These are phyloP conservation scores for Protosalanx chinensis DNA, from an alignment of 2,797 vertebrate genomes.

Conservation along the genomic window DNA sequence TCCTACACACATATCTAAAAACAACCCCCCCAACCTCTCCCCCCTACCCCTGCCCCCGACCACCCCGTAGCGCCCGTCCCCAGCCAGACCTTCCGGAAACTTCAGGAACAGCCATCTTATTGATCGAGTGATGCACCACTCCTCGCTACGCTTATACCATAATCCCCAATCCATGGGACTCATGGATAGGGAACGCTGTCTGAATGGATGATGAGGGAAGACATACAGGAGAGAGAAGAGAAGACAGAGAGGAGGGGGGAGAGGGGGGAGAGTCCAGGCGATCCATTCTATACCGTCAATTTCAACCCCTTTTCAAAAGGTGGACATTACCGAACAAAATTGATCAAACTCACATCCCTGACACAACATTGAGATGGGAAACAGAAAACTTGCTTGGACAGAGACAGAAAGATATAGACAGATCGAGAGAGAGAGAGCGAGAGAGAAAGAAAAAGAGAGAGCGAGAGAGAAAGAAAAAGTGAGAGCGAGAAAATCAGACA, in stretches of 20 bases:
- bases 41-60: constrained; percentile 16
- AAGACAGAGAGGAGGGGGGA: background rate
- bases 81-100: constrained; percentile 12
- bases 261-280: background rate
- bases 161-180: constrained; percentile 40
- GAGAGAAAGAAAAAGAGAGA: too few relatives aligned
- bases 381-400: background rate
- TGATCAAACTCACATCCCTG: too few relatives aligned
- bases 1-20: constrained; percentile 2
- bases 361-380: background rate
- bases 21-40: background rate
- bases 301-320: too few relatives aligned
- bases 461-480: too few relatives aligned
- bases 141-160: constrained; percentile 38
- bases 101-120: constrained; percentile 21
- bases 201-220: background rate
- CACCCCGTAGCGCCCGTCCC: background rate
- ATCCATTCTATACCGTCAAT: too few relatives aligned
- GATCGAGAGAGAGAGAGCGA: background rate
- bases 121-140: constrained; percentile 26
- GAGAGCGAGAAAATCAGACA: background rate
- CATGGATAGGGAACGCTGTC: constrained; percentile 17
- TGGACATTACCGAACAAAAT: too few relatives aligned
- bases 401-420: background rate
- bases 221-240: background rate